Percentiles rank a stretch among this genome's conserved stretches.
phyloP scores from a whole-genome alignment of 2,888 invertebrate genomes.

The Phyllotreta striolata region DNA sequence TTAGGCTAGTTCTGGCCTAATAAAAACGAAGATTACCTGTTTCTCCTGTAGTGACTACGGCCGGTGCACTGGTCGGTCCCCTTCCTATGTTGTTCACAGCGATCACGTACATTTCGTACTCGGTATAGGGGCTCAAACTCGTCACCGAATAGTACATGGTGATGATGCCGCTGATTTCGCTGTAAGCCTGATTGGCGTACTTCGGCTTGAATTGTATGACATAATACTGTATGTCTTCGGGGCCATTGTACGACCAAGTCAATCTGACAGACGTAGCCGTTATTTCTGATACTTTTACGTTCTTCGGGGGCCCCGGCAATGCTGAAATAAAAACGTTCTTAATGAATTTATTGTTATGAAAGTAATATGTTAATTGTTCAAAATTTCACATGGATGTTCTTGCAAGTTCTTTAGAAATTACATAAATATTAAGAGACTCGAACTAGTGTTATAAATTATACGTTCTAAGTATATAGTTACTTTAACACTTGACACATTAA shows the following conservation, averaged over 20 bases:
- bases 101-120: conserved; percentile 95
- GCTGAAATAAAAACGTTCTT: conserved; percentile 66
- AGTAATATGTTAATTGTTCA: conserved; percentile 3
- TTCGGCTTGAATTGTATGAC: conserved; percentile 97
- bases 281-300: conserved; percentile 90
- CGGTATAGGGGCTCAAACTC: conserved; percentile 90
- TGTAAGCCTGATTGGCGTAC: conserved; percentile 89
- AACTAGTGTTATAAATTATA: no score
- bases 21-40: conserved; percentile 73
- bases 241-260: conserved; percentile 90
- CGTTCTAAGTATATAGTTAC: background rate
- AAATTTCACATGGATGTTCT: background rate
- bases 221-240: conserved; percentile 93
- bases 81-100: conserved; percentile 95
- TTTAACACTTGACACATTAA: conserved; percentile 13
- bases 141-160: conserved; percentile 92
- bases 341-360: background rate
- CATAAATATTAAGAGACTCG: background rate
- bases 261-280: conserved; percentile 92
- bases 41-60: conserved; percentile 94
- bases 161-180: conserved; percentile 92
- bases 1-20: no score
- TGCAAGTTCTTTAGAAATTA: background rate
- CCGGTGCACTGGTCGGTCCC: conserved; percentile 87
- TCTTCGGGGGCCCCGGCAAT: conserved; percentile 88